Conservation (phyloP, 2,888 invertebrate species). For the Polymixis flavicincta region DNA sequence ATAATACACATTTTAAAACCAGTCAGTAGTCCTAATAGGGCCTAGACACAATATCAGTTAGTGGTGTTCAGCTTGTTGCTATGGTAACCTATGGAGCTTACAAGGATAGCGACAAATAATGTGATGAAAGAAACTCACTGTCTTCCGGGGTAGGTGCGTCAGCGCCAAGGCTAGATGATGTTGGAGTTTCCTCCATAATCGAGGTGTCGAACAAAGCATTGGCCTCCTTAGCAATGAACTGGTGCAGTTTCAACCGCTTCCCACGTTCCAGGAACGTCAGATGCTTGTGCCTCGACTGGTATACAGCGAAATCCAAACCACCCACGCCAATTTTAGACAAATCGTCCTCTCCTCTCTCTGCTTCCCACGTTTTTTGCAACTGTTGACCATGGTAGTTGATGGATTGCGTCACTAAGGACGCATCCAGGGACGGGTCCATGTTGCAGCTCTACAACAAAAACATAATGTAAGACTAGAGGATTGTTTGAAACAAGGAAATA, state of each 20-base stretch:
- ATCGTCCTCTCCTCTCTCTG: constrained; percentile 95
- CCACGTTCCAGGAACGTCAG: constrained; percentile 96
- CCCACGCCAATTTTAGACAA: constrained; percentile 91
- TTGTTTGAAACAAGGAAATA: neutral
- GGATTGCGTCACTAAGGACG: constrained; percentile 92
- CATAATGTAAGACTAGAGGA: neutral
- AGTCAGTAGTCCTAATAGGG: neutral
- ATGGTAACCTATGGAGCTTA: constrained; percentile 14
- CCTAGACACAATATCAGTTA: neutral
- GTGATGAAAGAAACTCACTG: constrained; percentile 80
- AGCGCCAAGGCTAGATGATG: constrained; percentile 87
- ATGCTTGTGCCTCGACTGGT: constrained; percentile 95
- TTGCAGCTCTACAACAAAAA: constrained; percentile 63
- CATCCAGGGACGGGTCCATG: constrained; percentile 87
- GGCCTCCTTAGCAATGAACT: constrained; percentile 96
- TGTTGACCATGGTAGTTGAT: constrained; percentile 97
- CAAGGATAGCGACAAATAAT: neutral
- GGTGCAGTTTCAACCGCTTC: constrained; percentile 95
- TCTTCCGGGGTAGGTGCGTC: constrained; percentile 90
- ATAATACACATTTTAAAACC: neutral
- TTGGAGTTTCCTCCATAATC: constrained; percentile 86
- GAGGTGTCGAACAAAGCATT: constrained; percentile 93
- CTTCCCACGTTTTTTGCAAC: constrained; percentile 96
- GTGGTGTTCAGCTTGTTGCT: too few species aligned
- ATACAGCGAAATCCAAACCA: constrained; percentile 93